These are phyloP conservation scores for Alces alces DNA, from an alignment of 2,113 vertebrate genomes.

Conservation along the genomic window DNA sequence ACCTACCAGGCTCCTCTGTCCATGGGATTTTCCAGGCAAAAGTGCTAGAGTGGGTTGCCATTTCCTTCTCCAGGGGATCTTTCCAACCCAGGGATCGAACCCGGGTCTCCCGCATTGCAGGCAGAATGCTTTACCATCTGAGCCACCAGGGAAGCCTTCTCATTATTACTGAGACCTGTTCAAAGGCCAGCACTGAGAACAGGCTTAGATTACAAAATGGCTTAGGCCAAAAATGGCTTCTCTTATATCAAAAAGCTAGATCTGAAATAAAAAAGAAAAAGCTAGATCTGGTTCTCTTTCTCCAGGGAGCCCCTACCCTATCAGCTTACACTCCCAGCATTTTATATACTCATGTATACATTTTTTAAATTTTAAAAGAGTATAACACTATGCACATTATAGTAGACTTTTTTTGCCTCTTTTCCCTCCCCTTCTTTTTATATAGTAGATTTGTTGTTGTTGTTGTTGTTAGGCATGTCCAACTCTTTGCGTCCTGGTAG, in stretches of 20 bases:
- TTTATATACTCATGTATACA: background rate
- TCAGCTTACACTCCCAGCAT: background rate
- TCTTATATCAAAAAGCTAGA: background rate
- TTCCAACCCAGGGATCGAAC: no score
- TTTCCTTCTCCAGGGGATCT: no score
- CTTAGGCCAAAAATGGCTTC: background rate
- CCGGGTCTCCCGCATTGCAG: no score
- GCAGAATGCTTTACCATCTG: no score
- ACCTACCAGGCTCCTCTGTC: no score
- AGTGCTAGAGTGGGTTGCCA: no score
- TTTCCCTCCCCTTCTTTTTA: background rate
- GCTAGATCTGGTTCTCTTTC: background rate
- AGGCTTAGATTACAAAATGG: background rate
- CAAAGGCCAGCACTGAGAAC: background rate
- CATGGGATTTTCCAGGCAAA: no score
- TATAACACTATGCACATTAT: background rate
- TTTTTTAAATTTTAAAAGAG: constrained; percentile 4
- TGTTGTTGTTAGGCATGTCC: background rate
- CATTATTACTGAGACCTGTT: background rate
- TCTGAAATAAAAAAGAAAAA: background rate
- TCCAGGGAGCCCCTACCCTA: background rate
- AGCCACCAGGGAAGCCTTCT: background rate
- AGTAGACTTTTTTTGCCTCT: background rate
- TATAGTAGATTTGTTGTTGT: background rate
- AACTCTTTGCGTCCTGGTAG: background rate